Evolutionary conservation across 2,888 invertebrate species (phyloP).

Genomic region (Dynastes grantii): DNA sequence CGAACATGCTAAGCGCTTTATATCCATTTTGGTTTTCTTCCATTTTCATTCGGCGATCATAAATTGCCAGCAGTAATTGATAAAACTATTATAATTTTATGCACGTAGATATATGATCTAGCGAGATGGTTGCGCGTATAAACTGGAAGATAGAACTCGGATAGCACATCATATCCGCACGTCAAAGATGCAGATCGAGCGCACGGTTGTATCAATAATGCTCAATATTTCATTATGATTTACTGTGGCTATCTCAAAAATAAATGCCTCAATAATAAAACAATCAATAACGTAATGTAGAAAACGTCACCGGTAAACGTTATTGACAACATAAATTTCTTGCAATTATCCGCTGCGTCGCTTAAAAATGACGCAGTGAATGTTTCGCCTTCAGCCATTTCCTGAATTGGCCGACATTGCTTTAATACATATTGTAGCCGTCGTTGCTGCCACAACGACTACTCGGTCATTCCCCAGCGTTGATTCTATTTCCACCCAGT

Average conservation of each 20-base stretch:
- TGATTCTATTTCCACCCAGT: conserved; percentile 15
- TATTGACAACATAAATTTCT: conserved; percentile 55
- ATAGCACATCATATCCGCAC: conserved; percentile 3
- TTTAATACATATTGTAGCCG: not conserved
- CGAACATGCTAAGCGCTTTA: not conserved
- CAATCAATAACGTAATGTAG: conserved; percentile 53
- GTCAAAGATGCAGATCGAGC: conserved; percentile 20
- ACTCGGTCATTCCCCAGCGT: not conserved
- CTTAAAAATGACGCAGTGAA: conserved; percentile 42
- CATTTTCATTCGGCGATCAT: conserved; percentile 30
- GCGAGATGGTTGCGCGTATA: conserved; percentile 19
- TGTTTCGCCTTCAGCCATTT: conserved; percentile 42
- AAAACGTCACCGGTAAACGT: conserved; percentile 50
- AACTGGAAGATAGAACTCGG: conserved; percentile 10
- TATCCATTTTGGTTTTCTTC: conserved; percentile 12
- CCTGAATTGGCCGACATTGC: conserved; percentile 36
- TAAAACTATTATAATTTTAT: conserved; percentile 44
- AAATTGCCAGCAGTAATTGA: conserved; percentile 36
- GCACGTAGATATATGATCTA: conserved; percentile 36
- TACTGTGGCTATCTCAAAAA: conserved; percentile 51
- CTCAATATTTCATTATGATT: conserved; percentile 53
- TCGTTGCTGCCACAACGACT: not conserved
- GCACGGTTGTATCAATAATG: conserved; percentile 22
- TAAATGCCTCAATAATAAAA: conserved; percentile 55
- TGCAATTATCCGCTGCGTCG: conserved; percentile 50